phyloP scores from a whole-genome alignment of 2,797 vertebrate species.

The Hoplostethus atlanticus region DNA sequence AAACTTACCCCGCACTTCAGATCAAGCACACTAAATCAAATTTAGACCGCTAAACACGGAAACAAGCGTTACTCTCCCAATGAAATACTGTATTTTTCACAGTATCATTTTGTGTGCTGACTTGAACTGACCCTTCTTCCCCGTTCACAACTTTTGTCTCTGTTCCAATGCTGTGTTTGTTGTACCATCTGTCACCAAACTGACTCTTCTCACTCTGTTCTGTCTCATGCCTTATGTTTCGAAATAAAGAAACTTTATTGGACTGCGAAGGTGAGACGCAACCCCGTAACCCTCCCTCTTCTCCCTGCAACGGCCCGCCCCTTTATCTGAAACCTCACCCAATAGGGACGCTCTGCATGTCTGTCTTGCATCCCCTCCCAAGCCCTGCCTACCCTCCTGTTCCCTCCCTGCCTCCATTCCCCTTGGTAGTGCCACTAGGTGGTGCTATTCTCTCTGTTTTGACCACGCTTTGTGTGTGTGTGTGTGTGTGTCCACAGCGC shows the following conservation, averaged over 20 bases:
- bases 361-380: conserved; percentile 77
- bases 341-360: conserved; percentile 81
- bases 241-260: conserved; percentile 86
- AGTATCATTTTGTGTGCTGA: conserved; percentile 39
- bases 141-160: conserved; percentile 60
- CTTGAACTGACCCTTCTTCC: conserved; percentile 49
- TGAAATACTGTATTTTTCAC: not conserved
- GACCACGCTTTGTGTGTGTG: conserved; percentile 3
- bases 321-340: conserved; percentile 74
- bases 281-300: conserved; percentile 68
- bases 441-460: conserved; percentile 6
- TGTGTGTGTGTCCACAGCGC: conserved; percentile 72
- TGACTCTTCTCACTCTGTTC: conserved; percentile 85
- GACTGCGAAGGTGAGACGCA: conserved; percentile 86
- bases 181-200: conserved; percentile 65
- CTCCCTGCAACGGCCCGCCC: conserved; percentile 68
- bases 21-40: conserved; percentile 27
- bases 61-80: too few relatives aligned
- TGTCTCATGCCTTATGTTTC: conserved; percentile 82
- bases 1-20: conserved; percentile 39
- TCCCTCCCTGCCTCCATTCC: conserved; percentile 57
- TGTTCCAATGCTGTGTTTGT: conserved; percentile 70
- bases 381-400: conserved; percentile 30
- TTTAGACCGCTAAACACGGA: not conserved
- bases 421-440: conserved; percentile 27